These are phyloP conservation scores for Idris sp. DNA, from an alignment of 1,140 invertebrate species.

Conservation along the genomic window DNA sequence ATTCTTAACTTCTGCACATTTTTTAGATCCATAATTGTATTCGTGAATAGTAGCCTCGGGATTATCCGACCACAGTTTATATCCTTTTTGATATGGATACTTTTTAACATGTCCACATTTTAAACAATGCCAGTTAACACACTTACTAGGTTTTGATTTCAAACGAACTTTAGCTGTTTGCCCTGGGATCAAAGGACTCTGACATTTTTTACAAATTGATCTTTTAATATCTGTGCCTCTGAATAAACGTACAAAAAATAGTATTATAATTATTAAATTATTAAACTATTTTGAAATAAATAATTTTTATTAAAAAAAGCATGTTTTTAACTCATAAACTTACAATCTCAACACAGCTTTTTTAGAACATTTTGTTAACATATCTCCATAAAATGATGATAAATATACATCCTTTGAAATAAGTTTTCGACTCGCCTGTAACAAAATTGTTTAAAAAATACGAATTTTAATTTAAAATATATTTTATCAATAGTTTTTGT, in stretches of 20 bases:
- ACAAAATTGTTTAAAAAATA: no score
- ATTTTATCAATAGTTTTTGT: no score
- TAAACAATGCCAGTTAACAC: constrained; percentile 70
- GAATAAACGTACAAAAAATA: no score
- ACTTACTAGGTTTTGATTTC: constrained; percentile 69
- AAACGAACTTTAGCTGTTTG: constrained; percentile 73
- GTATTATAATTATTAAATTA: constrained; percentile 1
- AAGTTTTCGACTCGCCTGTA: constrained; percentile 69
- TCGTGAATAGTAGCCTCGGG: constrained; percentile 65
- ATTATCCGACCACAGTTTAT: constrained; percentile 72
- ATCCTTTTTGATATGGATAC: constrained; percentile 67
- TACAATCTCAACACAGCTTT: constrained; percentile 74
- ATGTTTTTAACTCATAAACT: constrained; percentile 55
- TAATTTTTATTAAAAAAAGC: no score
- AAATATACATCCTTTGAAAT: constrained; percentile 62
- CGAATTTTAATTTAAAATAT: no score
- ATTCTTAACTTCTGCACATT: constrained; percentile 4
- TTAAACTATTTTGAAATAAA: not conserved
- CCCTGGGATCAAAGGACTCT: constrained; percentile 74
- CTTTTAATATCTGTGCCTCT: constrained; percentile 74
- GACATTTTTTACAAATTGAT: constrained; percentile 73
- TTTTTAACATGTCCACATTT: constrained; percentile 65
- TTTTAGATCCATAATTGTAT: constrained; percentile 67
- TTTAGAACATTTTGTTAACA: constrained; percentile 71
- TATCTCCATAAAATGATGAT: constrained; percentile 70